Base-by-base conservation (phyloP, 2,888 invertebrate species). In the Acrocera orbiculus region DNA sequence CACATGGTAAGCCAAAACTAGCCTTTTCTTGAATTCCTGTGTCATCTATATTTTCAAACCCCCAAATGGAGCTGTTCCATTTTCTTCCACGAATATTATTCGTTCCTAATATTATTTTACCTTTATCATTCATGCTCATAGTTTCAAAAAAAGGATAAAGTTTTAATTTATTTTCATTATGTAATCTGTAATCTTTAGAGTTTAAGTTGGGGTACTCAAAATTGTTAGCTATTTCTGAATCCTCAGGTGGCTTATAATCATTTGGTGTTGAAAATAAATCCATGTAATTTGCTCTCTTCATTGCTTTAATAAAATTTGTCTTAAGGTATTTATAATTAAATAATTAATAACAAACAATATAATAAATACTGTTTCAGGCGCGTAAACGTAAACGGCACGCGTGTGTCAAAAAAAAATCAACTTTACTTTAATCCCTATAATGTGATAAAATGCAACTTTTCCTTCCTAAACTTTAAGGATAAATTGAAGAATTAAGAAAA, bases 181-280 rank as follows among this genome's bases (percentile, higher is more conserved):
- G 44, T 13, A 49, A 50, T 10, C 53, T 52, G 40, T 57, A 54
- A 37, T 59, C 58, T 9, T 45, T 43, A 4, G 55, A 54, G 44
- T 59, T 59, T 9, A 59, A 45, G 46, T 59, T 59, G 5, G 58
- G 58, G 40, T 56, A 58, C n/a, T 51, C 42, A 1, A 54, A 48
- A 36, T 54, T 50, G 8, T 32, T 40, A 4, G 47, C 47, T 31
- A 59, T 35, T 5, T 42, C 44, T 11, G 28, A 27, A 32, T 50
- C 52, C 10, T 46, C 43, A 8, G 59, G 58, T 7, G 51, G 56
- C 25, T 48, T 44, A 40, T 58, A 50, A 17, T 42, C 37, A 3
- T 36, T 42, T 17, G 58, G 58, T 4, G 47, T 46, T 38, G 34
- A 4, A 22, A 32, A 40, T 8, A 40, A 22, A 9, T 35, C 9